A percentile compares a stretch with the other conserved stretches of the same genome.
Conservation (phyloP, 2,113 vertebrate species). For the Ranitomeya imitator region DNA sequence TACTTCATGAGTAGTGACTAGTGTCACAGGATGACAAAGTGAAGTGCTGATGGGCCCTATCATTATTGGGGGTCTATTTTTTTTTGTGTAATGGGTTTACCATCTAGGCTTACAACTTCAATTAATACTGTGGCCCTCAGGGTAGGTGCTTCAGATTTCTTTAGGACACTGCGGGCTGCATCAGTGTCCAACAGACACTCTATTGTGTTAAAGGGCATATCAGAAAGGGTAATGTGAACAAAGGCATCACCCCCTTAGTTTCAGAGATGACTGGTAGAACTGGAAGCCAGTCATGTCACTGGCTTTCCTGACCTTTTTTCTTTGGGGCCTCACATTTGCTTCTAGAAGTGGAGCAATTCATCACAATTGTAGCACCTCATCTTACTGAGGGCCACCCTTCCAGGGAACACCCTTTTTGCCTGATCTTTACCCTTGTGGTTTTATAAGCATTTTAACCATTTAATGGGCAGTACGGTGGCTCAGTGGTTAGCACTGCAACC, state of each 20-base stretch:
- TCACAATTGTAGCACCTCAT: neutral
- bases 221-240: neutral
- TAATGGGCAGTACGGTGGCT: neutral
- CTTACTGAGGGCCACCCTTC: neutral
- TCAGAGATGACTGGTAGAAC: conserved; percentile 13
- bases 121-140: no score
- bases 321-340: neutral
- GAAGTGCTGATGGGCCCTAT: no score
- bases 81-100: no score
- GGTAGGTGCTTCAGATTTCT: no score
- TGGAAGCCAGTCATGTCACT: neutral
- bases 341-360: no score
- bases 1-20: no score
- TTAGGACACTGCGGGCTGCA: neutral
- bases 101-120: no score
- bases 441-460: neutral
- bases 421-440: no score
- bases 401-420: no score
- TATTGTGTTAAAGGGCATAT: neutral
- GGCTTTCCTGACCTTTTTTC: neutral
- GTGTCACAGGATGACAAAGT: no score
- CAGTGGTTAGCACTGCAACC: no score
- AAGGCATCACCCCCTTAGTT: neutral
- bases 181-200: conserved; percentile 19
- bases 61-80: no score